Conservation (phyloP, 37 sponge, comb jelly and placozoan genomes). For the Bolinopsis microptera region DNA sequence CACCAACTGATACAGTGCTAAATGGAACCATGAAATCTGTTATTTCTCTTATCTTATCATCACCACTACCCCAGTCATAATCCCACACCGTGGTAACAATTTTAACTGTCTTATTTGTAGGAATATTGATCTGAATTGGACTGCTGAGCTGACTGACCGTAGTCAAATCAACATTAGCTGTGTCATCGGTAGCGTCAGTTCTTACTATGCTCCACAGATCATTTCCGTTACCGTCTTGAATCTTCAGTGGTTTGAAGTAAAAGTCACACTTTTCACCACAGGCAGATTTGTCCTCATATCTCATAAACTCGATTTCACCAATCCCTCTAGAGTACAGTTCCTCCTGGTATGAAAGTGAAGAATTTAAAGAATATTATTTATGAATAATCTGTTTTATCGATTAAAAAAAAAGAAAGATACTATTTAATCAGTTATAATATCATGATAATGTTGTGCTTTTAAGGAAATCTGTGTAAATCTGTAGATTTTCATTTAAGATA, state of each 20-base stretch:
- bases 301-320: background rate
- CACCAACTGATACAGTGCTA: background rate
- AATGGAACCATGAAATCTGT: background rate
- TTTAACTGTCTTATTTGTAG: background rate
- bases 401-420: too few relatives aligned
- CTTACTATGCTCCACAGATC: background rate
- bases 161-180: background rate
- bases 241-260: background rate
- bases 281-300: background rate
- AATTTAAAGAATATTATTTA: too few relatives aligned
- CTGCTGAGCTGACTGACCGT: background rate
- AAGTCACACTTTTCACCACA: conserved; percentile 9
- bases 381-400: too few relatives aligned
- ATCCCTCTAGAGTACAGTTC: background rate
- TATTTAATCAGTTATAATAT: too few relatives aligned
- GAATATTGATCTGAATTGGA: background rate
- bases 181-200: background rate
- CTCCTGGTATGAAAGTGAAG: too few relatives aligned
- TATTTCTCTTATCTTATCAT: background rate
- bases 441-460: too few relatives aligned
- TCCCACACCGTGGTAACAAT: background rate
- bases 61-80: background rate
- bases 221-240: background rate
- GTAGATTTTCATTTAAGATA: too few relatives aligned
- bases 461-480: too few relatives aligned